Evolutionary conservation across 2,888 invertebrate genomes (phyloP), one percentile per base, ranked within the genome.

Genomic region (Beris morrisii): DNA sequence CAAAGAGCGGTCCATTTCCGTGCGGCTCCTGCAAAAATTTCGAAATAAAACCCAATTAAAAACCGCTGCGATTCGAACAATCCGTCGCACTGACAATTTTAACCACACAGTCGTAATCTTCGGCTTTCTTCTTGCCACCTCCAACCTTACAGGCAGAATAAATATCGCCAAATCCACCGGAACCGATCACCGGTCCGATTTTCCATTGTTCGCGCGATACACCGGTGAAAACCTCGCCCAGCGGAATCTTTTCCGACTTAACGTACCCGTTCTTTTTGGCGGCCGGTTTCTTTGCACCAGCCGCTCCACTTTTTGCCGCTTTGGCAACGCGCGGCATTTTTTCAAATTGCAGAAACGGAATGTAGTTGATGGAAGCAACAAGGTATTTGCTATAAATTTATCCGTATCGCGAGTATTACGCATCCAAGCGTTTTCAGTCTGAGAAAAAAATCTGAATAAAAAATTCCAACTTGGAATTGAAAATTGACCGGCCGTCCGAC

Each of bases 91-190:
- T 86, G 82, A 92, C 92, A 75, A 92, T 91, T 86, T 93, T 92
- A 2, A 92, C 83, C 13, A 91, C 92, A 75, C 84, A 89, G 5
- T 88, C 86, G 78, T 86, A 90, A 65, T 80, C 79, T 0, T 84
- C 82, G 0, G 80, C 77, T 67, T 81, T 81, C 67, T 84, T 85
- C 2, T 83, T 78, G 1, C 83, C 79, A 43, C 83, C 83, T 7
- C 84, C 85, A 28, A 81, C 81, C 65, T 84, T 85, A 79, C 87
- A 88, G 50, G 93, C 94, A 0, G 90, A 86, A 79, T 97, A 97
- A 73, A 97, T 95, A 78, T 94, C 92, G 1, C 97, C 97, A 78
- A 97, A 97, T 11, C 97, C 97, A 0, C 97, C 97, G 66, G 88
- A 84, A 0, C 96, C 97, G 68, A 97, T 93, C 0, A 95, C 90